These are phyloP conservation scores for Pleuronectes platessa DNA, from an alignment of 2,113 vertebrate species.

Conservation along the genomic window DNA sequence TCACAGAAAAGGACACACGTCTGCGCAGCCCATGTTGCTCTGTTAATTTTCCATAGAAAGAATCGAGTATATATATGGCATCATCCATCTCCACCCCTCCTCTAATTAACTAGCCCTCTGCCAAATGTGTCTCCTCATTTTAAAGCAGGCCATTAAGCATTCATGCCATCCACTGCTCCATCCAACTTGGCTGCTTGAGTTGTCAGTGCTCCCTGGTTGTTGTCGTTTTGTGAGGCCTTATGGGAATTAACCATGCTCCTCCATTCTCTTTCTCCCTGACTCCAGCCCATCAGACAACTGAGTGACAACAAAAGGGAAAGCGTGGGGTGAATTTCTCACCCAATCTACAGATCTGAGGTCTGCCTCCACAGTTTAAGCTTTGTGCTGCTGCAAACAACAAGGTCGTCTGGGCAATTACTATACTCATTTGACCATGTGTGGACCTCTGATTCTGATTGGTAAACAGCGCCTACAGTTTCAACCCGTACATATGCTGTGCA, in stretches of 20 bases:
- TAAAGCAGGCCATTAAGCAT: slow-evolving; percentile 55
- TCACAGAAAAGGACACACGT: background rate
- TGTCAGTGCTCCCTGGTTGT: slow-evolving; percentile 39
- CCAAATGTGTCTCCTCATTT: slow-evolving; percentile 19
- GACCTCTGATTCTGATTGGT: background rate
- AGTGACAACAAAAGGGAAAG: slow-evolving; percentile 32
- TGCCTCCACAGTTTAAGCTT: slow-evolving; percentile 19
- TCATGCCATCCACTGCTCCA: slow-evolving; percentile 40
- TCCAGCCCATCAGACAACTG: slow-evolving; percentile 28
- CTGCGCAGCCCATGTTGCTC: background rate
- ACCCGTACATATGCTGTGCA: background rate
- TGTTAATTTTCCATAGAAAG: slow-evolving; percentile 31
- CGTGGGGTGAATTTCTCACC: slow-evolving; percentile 4
- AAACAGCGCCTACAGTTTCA: background rate
- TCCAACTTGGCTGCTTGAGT: slow-evolving; percentile 21
- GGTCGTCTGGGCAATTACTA: slow-evolving; percentile 6
- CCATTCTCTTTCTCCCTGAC: background rate
- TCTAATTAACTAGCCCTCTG: slow-evolving; percentile 22
- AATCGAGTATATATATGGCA: slow-evolving; percentile 21
- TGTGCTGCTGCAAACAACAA: slow-evolving; percentile 16
- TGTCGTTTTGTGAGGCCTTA: slow-evolving; percentile 22
- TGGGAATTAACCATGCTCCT: slow-evolving; percentile 29
- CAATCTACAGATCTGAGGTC: slow-evolving; percentile 23
- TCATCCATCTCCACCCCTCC: slow-evolving; percentile 9
- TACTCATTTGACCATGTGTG: background rate